Base-by-base conservation (phyloP, 2,113 vertebrate species). In the Camelus bactrianus region DNA sequence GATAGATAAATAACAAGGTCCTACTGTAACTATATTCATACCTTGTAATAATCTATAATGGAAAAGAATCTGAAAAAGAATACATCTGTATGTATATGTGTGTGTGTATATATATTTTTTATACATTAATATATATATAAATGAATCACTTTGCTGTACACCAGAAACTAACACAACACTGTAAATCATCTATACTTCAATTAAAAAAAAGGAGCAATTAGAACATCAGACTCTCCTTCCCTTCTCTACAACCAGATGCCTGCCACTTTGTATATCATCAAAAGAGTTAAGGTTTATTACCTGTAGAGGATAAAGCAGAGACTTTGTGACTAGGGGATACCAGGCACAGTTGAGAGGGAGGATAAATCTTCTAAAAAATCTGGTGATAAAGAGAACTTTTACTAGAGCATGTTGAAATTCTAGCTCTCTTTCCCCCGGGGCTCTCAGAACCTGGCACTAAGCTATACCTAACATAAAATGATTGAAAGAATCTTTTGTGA, bases 401-500 rank as follows among this genome's bases (percentile, higher is more conserved):
- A 73, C n/a, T 80, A 80, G 13, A 65, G 48, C 67, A 20, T 76
- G 22, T 89, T 89, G 80, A 93, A 89, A 73, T 95, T 85, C n/a
- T n/a, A 89, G 5, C 38, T 65, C 22, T 82, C n/a, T 42, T 84
- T 16, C 1, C 38, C 28, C 17, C 50, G 75, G 54, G 48, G 38
- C 22, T 62, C 38, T 15, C 35, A 70, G 54, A 94, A 62, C 6
- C 84, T 89, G 26, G 38, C 32, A 73, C 16, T 65, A 58, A 67
- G n/a, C 32, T 85, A 24, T 46, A 65, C 35, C 79, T 84, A 58
- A 62, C 70, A 35, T 32, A 80, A 73, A 65, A 79, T 58, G 32
- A 65, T 56, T 72, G 42, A 64, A 89, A 35, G 30, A 46, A 35
- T 46, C 42, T 80, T 52, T 60, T 67, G 50, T 67, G 42, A 60